phyloP scores from a whole-genome alignment of 2,888 invertebrate genomes.

The Caenorhabditis sp. region DNA sequence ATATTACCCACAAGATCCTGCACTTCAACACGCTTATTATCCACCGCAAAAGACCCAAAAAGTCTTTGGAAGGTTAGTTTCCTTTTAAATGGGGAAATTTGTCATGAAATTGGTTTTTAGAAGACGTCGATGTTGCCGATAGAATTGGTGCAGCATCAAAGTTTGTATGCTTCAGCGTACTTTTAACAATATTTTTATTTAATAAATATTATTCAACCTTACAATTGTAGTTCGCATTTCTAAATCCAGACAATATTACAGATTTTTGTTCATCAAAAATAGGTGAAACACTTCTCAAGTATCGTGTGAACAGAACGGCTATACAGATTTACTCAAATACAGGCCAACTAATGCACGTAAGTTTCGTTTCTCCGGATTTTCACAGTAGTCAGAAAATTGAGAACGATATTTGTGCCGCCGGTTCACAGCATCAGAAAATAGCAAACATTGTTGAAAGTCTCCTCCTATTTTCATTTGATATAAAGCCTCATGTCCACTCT shows the following conservation, averaged over 20 bases:
- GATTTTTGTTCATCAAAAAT: too few species aligned
- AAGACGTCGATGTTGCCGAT: slow-evolving; percentile 32
- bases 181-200: neutral
- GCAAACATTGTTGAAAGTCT: neutral
- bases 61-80: slow-evolving; percentile 2
- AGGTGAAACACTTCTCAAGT: too few species aligned
- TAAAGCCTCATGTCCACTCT: neutral
- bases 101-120: slow-evolving; percentile 4
- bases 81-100: neutral
- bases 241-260: too few species aligned
- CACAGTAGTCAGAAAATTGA: slow-evolving; percentile 8
- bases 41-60: slow-evolving; percentile 28
- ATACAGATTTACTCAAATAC: neutral
- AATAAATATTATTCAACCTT: neutral
- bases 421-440: neutral
- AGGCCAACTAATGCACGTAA: neutral
- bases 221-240: neutral
- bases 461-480: slow-evolving; percentile 21
- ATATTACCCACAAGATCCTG: slow-evolving; percentile 32
- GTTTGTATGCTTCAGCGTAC: neutral
- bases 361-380: neutral
- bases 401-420: slow-evolving; percentile 6
- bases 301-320: too few species aligned
- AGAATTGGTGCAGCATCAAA: neutral
- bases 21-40: slow-evolving; percentile 19